These are phyloP conservation scores for Cyanoliseus patagonus DNA, from an alignment of 2,113 vertebrate genomes.

Conservation along the genomic window DNA sequence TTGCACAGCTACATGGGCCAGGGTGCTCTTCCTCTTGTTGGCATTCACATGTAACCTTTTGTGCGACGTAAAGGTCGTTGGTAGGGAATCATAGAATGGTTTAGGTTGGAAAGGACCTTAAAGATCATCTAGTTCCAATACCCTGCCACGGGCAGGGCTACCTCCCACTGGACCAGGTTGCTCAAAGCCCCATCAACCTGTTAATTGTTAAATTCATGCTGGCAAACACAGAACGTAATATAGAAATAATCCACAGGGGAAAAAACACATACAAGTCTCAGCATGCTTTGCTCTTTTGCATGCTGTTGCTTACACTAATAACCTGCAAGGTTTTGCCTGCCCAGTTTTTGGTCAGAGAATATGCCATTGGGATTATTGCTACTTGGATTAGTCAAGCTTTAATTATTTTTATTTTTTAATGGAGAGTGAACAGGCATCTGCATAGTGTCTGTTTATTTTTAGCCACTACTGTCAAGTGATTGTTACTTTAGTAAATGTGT, in stretches of 20 bases:
- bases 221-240: not conserved
- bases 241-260: not conserved
- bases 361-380: not conserved
- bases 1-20: not conserved
- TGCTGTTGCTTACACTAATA: not conserved
- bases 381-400: not conserved
- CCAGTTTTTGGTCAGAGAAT: not conserved
- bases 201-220: not conserved
- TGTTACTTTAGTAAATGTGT: not conserved
- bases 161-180: not conserved
- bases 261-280: not conserved
- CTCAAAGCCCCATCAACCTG: not conserved
- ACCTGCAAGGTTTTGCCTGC: not conserved
- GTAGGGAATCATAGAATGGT: not conserved
- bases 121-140: not conserved
- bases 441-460: not conserved
- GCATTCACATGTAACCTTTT: not conserved
- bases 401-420: not conserved
- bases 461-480: not conserved
- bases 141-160: not conserved
- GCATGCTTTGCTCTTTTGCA: not conserved
- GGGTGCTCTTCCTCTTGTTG: not conserved
- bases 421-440: not conserved
- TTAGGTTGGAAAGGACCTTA: not conserved
- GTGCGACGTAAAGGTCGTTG: not conserved